A percentile compares a stretch with the other conserved stretches of the same genome.
phyloP scores from a whole-genome alignment of 2,888 invertebrate species.

The Lysandra coridon region DNA sequence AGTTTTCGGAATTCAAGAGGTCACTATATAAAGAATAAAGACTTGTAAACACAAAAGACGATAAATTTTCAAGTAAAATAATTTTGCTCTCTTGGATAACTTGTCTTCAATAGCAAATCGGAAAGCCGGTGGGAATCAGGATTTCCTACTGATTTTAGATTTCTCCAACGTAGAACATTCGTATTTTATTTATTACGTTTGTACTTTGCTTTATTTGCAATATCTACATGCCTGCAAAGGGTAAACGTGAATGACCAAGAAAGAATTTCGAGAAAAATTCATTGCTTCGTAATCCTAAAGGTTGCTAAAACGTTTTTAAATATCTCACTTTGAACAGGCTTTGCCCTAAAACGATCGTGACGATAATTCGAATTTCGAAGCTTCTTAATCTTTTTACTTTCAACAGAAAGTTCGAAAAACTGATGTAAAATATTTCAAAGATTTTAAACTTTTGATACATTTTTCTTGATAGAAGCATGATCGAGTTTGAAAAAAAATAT shows the following conservation, averaged over 20 bases:
- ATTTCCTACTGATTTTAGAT: constrained; percentile 25
- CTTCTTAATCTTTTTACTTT: background rate
- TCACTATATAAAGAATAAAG: constrained; percentile 26
- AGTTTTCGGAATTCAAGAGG: constrained; percentile 23
- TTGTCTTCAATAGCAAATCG: constrained; percentile 25
- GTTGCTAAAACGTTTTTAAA: background rate
- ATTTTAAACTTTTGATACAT: background rate
- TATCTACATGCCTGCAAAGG: background rate
- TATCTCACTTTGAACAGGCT: background rate
- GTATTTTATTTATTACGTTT: constrained; percentile 6
- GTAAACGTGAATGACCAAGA: background rate
- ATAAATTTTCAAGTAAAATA: constrained; percentile 27
- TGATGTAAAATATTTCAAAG: background rate
- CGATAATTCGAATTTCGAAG: constrained; percentile 2
- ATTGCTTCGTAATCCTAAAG: background rate
- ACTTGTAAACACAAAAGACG: constrained; percentile 19
- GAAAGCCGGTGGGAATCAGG: constrained; percentile 24
- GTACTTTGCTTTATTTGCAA: background rate
- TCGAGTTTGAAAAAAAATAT: background rate
- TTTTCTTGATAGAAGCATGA: background rate
- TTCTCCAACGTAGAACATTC: constrained; percentile 12
- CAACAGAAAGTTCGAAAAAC: background rate
- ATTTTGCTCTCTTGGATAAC: constrained; percentile 26
- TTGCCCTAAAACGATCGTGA: background rate
- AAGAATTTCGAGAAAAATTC: background rate